phyloP scores from a whole-genome alignment of 2,888 invertebrate species.

The Pollenia labialis region DNA sequence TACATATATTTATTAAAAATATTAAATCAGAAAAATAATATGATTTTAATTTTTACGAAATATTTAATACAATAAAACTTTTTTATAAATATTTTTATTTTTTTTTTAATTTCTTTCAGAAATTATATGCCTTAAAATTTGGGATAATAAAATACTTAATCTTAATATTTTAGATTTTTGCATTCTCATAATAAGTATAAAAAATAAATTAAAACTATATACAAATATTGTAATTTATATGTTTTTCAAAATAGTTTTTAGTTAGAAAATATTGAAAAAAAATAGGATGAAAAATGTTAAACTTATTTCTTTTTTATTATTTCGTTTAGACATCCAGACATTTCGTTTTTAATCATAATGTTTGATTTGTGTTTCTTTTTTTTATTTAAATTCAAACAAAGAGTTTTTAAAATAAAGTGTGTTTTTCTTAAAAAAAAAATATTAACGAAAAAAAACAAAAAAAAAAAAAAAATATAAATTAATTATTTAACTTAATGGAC shows the following conservation, averaged over 20 bases:
- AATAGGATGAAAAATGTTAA: neutral
- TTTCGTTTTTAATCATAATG: conserved; percentile 20
- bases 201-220: conserved; percentile 50
- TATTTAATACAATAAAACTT: conserved; percentile 39
- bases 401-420: neutral
- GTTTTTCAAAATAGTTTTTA: conserved; percentile 63
- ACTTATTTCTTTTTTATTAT: conserved; percentile 2
- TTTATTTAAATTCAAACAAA: neutral
- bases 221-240: conserved; percentile 41
- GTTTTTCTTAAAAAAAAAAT: neutral
- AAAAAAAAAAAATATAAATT: neutral
- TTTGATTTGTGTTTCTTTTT: neutral
- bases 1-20: neutral
- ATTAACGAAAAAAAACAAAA: neutral
- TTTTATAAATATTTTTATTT: neutral
- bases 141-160: conserved; percentile 23
- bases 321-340: neutral
- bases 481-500: conserved; percentile 68
- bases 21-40: neutral
- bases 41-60: neutral
- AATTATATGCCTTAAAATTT: conserved; percentile 45
- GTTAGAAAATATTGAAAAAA: neutral
- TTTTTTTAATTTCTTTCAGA: conserved; percentile 69
- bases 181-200: conserved; percentile 26
- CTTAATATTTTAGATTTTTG: conserved; percentile 31